These are phyloP conservation scores for Bilobella aurantiaca DNA, from an alignment of 1,140 invertebrate species.

Conservation along the genomic window DNA sequence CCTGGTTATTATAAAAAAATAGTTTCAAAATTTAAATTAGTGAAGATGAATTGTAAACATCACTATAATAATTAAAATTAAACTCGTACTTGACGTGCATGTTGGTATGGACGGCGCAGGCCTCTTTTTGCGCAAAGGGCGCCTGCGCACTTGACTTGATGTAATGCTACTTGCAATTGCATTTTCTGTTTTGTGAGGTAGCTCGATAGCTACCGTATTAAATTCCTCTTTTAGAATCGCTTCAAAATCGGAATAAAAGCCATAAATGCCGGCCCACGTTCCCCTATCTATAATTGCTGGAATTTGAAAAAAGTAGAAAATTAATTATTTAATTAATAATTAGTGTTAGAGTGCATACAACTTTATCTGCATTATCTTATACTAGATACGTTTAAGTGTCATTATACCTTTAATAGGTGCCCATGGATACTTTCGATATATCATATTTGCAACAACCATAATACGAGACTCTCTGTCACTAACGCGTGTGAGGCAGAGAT, in stretches of 20 bases:
- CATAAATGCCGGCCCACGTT: constrained; percentile 67
- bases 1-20: no score
- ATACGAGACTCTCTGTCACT: constrained; percentile 44
- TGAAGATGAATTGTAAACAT: no score
- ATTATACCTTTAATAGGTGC: constrained; percentile 74
- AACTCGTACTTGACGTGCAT: no score
- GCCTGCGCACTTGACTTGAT: not conserved
- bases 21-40: no score
- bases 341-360: not conserved
- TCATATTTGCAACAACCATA: constrained; percentile 49
- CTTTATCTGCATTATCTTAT: not conserved
- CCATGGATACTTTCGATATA: constrained; percentile 84
- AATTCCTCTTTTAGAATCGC: constrained; percentile 54
- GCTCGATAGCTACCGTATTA: not conserved
- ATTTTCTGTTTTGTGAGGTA: not conserved
- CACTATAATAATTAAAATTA: no score
- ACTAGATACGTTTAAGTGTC: constrained; percentile 23
- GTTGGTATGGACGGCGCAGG: not conserved
- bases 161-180: not conserved
- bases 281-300: constrained; percentile 80
- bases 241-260: constrained; percentile 58
- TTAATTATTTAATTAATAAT: not conserved
- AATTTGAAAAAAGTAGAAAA: constrained; percentile 1
- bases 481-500: constrained; percentile 71
- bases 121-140: not conserved